Conservation (phyloP, 2,113 vertebrate genomes). For the Centropus bengalensis region DNA sequence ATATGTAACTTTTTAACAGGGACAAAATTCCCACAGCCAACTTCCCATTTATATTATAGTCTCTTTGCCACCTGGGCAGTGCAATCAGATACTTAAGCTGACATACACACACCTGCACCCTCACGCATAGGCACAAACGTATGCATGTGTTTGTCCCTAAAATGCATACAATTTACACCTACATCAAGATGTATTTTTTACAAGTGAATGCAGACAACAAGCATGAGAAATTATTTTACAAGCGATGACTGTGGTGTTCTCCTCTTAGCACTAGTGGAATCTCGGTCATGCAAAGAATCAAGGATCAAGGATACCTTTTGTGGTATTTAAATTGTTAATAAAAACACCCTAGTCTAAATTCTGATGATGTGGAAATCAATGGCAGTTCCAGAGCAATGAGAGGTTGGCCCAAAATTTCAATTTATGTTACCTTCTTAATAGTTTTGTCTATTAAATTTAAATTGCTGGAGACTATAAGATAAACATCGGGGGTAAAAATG, state of each 20-base stretch:
- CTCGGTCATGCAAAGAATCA: not conserved
- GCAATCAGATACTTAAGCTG: not conserved
- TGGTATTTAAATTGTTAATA: not conserved
- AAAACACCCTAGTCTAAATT: not conserved
- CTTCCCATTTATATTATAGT: not conserved
- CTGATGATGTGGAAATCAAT: not conserved
- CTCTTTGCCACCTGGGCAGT: not conserved
- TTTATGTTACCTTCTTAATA: not conserved
- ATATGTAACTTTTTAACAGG: not conserved
- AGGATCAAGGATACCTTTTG: not conserved
- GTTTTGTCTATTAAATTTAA: constrained; percentile 23
- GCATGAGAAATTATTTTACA: not conserved
- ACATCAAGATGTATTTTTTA: not conserved
- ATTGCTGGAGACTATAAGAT: not conserved
- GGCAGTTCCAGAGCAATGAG: not conserved
- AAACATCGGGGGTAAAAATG: not conserved
- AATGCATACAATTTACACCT: not conserved
- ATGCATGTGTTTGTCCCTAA: rapidly evolving
- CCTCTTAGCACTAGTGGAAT: not conserved
- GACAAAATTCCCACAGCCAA: not conserved
- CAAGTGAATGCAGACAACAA: not conserved
- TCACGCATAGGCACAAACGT: not conserved
- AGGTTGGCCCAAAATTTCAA: not conserved
- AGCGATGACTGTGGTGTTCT: not conserved
- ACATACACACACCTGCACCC: rapidly evolving